Evolutionary conservation across 2,797 vertebrate genomes (phyloP), one percentile per base, ranked within the genome.

Genomic region (Hypotaenidia philippensis): DNA sequence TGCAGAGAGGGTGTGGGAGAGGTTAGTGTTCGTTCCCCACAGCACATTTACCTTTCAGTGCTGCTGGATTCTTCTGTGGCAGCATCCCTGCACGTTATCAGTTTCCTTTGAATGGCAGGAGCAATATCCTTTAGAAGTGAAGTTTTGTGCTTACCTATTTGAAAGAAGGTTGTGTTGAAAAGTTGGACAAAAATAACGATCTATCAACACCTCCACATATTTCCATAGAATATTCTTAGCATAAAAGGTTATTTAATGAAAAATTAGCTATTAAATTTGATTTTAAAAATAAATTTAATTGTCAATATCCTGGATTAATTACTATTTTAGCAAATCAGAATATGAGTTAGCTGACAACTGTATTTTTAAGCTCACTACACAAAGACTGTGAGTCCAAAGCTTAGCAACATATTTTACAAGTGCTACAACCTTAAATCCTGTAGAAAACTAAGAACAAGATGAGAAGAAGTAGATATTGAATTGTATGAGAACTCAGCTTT

Each of bases 1-100:
- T 78, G 64, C 52, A 63, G 41, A 74, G 63, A 31, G n/a, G 36
- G 57, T 15, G 53, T 0, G 60, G 82, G 36, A 88, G 72, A 72
- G 50, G 32, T 81, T 50, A 68, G 47, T 13, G 16, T 47, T 94
- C 34, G 47, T 66, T 34, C 60, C 52, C 68, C 44, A 63, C 27
- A 60, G 25, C 60, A 68, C 53, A 63, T 66, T 96, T 96, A 99
- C 99, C 99, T 98, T 94, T 98, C 98, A 45, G 96, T 80, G 95
- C 97, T 95, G 41, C 94, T 89, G 29, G 92, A 57, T 60, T 98
- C 98, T 49, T 93, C 98, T 56, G 97, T 64, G 17, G 97, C 97
- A 86, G 97, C 93, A 10, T 97, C 96, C n/a, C 96, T 97, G 82
- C 97, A 97, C 1, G 83, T 94, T 68, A 97, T 89, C 50, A 99